Base-by-base conservation (phyloP, 2,888 invertebrate genomes). In the Ctena decussata region DNA sequence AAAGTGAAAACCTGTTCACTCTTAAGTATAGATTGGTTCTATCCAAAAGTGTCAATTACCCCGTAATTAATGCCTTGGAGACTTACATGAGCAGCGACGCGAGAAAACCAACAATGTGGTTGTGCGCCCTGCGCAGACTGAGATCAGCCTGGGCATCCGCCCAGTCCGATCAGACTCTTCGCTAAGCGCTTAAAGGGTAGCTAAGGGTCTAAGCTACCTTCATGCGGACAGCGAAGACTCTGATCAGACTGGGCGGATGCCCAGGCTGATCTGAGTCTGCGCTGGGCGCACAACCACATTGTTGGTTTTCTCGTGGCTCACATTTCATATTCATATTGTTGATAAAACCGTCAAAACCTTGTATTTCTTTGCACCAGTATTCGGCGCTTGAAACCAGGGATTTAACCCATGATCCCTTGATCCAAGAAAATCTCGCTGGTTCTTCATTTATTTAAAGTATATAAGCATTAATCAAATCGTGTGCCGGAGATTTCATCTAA, bases 11-110 rank as follows among this genome's bases (percentile, higher is more conserved):
- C 12, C 27, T 2, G 57, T 6, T 27, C 24, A 24, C n/a, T 57
- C 11, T 57, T 57, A 24, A 6, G 6, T 27, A 41, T 41, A 15
- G 41, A 41, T 53, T 53, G 53, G 21, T 5, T 53, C 8, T n/a
- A n/a, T 49, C 81, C 60, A 72, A 79, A 81, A 60, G 83, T 85
- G 87, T 85, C 87, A 85, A 88, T 85, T 85, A 79, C 74, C 65
- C 27, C 21, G 81, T 85, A 88, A 88, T 88, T 88, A 88, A 88
- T 88, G 85, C 85, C 78, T 60, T 12, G 24, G 32, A 69, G 81
- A 30, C 37, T 88, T 88, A 88, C 74, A n/a, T n/a, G n/a, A n/a
- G n/a, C n/a, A n/a, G n/a, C n/a, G n/a, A n/a, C n/a, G n/a, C n/a
- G n/a, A n/a, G n/a, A n/a, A n/a, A n/a, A n/a, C n/a, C n/a, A n/a